Percentiles rank a stretch among this genome's conserved stretches.
Conservation (phyloP, 2,797 vertebrate species). For the Peromyscus attwateri region DNA sequence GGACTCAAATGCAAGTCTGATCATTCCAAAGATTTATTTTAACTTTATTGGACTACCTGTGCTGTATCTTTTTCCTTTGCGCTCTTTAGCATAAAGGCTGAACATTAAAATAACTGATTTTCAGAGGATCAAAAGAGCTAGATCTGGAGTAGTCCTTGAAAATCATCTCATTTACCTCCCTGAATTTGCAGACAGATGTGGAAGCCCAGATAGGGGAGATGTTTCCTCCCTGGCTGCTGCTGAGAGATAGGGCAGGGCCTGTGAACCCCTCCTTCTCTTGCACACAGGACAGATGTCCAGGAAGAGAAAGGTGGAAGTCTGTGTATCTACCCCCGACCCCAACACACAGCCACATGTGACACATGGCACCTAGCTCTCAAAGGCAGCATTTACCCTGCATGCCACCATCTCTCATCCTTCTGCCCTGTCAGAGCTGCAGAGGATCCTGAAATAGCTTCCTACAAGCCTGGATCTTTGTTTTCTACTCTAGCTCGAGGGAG, state of each 20-base stretch:
- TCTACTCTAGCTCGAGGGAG: background rate
- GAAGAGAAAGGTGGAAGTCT: background rate
- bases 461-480: slow-evolving; percentile 19
- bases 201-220: no score
- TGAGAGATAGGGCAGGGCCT: background rate
- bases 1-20: background rate
- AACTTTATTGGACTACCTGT: background rate
- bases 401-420: background rate
- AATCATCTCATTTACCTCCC: background rate
- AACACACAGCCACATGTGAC: background rate
- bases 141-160: background rate
- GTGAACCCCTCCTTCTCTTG: background rate
- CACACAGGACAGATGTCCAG: background rate
- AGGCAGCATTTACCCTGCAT: background rate
- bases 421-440: background rate
- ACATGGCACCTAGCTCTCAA: background rate
- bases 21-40: slow-evolving; percentile 31
- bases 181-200: background rate
- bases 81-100: background rate
- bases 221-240: background rate
- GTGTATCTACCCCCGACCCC: background rate
- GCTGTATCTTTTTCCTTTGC: background rate
- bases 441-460: background rate
- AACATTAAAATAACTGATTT: slow-evolving; percentile 27
- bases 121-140: background rate